Conservation (phyloP, 2,797 vertebrate species). For the Cygnus olor region DNA sequence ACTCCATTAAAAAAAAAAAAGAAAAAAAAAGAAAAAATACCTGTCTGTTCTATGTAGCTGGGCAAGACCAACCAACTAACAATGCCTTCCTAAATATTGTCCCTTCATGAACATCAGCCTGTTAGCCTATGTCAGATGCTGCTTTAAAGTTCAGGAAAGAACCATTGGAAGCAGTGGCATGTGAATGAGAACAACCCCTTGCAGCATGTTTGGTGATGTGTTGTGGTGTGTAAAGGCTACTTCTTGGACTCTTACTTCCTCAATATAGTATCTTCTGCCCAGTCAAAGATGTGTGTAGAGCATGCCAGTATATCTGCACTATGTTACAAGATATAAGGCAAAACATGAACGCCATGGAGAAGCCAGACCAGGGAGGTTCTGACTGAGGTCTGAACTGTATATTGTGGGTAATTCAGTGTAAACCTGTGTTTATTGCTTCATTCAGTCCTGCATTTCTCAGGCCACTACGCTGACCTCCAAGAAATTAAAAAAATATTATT, state of each 20-base stretch:
- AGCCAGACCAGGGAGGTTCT: not conserved
- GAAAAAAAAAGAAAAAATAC: not conserved
- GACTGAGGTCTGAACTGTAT: not conserved
- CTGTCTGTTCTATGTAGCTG: not conserved
- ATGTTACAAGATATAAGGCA: not conserved
- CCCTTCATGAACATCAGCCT: not conserved
- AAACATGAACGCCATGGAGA: not conserved
- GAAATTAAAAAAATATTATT: not conserved
- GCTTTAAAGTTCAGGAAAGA: not conserved
- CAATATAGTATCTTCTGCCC: not conserved
- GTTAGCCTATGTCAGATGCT: not conserved
- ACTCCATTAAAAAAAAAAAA: not conserved
- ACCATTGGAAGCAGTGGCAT: not conserved
- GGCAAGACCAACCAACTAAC: not conserved
- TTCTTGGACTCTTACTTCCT: not conserved
- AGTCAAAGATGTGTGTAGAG: not conserved
- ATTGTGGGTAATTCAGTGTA: not conserved
- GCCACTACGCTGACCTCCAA: not conserved
- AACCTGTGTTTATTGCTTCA: not conserved
- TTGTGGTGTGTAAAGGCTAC: not conserved
- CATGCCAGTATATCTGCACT: not conserved
- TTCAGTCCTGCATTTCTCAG: not conserved
- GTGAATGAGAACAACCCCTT: not conserved
- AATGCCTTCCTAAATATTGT: not conserved
- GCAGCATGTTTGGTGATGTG: not conserved